phyloP scores from a whole-genome alignment of 35 echinoderm and acorn worm species.

The Ophioderma brevispina region DNA sequence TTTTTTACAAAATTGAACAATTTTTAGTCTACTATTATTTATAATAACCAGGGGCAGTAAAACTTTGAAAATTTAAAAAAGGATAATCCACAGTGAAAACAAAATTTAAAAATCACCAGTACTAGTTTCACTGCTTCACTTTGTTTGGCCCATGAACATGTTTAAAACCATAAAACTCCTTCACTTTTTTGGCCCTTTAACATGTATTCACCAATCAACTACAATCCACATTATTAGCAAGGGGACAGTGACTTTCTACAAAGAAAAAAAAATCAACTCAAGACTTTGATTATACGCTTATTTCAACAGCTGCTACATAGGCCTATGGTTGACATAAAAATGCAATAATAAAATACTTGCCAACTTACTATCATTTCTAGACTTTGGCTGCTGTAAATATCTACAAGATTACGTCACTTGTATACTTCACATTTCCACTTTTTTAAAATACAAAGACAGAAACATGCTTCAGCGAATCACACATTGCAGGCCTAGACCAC shows the following conservation, averaged over 20 bases:
- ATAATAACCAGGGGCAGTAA: too few species aligned
- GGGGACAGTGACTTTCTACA: too few species aligned
- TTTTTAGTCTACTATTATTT: too few species aligned
- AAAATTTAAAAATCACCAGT: too few species aligned
- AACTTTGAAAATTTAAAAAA: too few species aligned
- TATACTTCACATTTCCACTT: neutral
- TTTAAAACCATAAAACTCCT: neutral
- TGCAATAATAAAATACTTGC: neutral
- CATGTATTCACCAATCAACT: neutral
- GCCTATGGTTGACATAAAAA: too few species aligned
- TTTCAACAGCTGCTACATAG: too few species aligned
- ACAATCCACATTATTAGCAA: neutral
- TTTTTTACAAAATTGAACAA: too few species aligned
- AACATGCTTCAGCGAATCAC: neutral
- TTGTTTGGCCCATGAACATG: neutral
- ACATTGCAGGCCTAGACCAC: neutral
- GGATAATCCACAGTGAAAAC: neutral
- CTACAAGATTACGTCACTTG: neutral
- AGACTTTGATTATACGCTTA: too few species aligned
- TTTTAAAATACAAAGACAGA: neutral
- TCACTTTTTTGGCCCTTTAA: neutral
- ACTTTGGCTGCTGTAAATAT: neutral
- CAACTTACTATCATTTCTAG: neutral
- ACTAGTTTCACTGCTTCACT: neutral
- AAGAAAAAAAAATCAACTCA: too few species aligned